A percentile compares a stretch with the other conserved stretches of the same genome.
These are phyloP conservation scores for Apomyelois bistriatella DNA, from an alignment of 2,888 invertebrate genomes.

Conservation along the genomic window DNA sequence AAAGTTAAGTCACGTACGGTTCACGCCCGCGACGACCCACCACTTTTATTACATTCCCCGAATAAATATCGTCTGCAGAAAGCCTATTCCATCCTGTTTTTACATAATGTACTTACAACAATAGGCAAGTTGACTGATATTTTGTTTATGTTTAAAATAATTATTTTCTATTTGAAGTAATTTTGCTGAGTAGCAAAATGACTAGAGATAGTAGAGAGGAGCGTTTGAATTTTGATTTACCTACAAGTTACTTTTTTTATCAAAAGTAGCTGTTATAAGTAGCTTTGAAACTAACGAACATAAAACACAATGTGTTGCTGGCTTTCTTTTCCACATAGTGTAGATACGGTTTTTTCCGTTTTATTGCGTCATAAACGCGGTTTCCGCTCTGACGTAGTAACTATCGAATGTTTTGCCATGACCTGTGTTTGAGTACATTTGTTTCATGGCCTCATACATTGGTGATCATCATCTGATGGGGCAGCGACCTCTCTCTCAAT, in stretches of 20 bases:
- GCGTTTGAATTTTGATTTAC: no score
- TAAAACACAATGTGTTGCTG: neutral
- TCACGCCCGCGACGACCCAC: slow-evolving; percentile 39
- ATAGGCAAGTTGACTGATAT: no score
- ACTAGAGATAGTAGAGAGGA: no score
- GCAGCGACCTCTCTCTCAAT: neutral
- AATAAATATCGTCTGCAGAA: slow-evolving; percentile 54
- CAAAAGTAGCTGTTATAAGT: no score
- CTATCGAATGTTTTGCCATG: neutral
- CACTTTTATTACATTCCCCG: slow-evolving; percentile 70
- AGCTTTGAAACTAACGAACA: neutral
- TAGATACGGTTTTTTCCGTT: neutral
- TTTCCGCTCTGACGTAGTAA: slow-evolving; percentile 2
- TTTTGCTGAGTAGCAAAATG: no score
- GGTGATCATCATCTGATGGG: neutral
- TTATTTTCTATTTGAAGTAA: no score
- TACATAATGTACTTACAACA: slow-evolving; percentile 25
- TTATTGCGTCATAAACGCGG: slow-evolving; percentile 9
- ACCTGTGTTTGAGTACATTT: slow-evolving; percentile 1
- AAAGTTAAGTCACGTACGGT: slow-evolving; percentile 60
- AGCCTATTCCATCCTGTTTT: slow-evolving; percentile 35
- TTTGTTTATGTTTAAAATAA: no score
- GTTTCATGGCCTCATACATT: neutral
- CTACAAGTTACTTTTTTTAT: no score
- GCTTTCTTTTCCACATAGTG: slow-evolving; percentile 3